A percentile compares a stretch with the other conserved stretches of the same genome.
Evolutionary conservation across 2,113 vertebrate species (phyloP).

Genomic region (Pavo muticus): DNA sequence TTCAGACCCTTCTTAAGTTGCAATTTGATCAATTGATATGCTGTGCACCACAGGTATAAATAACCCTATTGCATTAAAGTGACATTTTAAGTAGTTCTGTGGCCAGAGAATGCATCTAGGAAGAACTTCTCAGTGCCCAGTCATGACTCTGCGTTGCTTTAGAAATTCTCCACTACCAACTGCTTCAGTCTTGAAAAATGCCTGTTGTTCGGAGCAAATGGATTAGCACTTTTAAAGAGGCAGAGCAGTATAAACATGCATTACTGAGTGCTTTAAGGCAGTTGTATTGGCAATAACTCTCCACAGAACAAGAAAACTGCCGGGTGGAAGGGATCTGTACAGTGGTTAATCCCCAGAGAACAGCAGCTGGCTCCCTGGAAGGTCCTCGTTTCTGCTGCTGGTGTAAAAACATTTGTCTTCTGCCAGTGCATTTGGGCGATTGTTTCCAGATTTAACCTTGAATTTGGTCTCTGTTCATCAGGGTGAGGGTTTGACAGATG

Average conservation of each 20-base stretch:
- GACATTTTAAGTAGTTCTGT: neutral
- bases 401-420: neutral
- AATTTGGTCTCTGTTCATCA: neutral
- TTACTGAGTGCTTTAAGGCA: neutral
- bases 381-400: neutral
- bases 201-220: neutral
- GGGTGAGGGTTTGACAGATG: rapidly evolving
- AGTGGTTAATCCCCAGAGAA: neutral
- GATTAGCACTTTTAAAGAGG: neutral
- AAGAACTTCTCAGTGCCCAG: neutral
- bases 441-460: neutral
- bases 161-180: neutral
- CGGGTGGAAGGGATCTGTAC: neutral
- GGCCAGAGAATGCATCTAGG: rapidly evolving
- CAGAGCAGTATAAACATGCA: neutral
- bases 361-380: neutral
- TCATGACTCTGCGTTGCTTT: neutral
- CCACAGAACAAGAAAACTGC: neutral
- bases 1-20: constrained; percentile 22
- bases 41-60: constrained; percentile 5
- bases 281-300: neutral
- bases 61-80: neutral
- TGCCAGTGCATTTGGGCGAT: neutral
- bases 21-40: constrained; percentile 1
- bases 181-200: neutral